Evolutionary conservation across 2,888 invertebrate genomes (phyloP).

Genomic region (Atrina japonica): DNA sequence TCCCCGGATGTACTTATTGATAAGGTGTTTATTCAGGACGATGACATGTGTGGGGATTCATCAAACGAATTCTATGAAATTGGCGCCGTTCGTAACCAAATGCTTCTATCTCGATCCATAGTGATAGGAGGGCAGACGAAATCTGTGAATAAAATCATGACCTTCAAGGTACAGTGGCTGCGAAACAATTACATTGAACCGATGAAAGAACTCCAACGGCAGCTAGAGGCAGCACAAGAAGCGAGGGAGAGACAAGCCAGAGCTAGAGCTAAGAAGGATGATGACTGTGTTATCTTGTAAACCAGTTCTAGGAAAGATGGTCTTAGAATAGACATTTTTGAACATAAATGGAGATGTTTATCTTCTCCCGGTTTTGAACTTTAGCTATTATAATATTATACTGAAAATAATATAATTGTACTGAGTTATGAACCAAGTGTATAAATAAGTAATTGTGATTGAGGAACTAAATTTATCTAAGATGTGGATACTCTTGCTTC

Average conservation of each 20-base stretch:
- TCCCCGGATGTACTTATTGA: constrained; percentile 28
- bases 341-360: no score
- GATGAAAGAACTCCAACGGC: constrained; percentile 24
- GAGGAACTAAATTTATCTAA: no score
- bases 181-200: constrained; percentile 40
- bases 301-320: no score
- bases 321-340: no score
- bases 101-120: constrained; percentile 35
- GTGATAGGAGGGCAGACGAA: constrained; percentile 39
- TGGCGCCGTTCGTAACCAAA: constrained; percentile 25
- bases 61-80: constrained; percentile 44
- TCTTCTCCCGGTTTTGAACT: no score
- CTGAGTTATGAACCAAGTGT: no score
- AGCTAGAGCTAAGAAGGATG: neutral
- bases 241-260: neutral
- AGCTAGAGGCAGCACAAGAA: constrained; percentile 13
- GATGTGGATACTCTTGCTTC: no score
- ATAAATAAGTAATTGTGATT: no score
- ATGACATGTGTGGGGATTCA: constrained; percentile 40
- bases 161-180: constrained; percentile 44
- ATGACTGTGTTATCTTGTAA: constrained; percentile 20
- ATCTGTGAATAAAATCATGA: constrained; percentile 43
- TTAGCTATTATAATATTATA: no score
- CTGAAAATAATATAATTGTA: no score
- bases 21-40: constrained; percentile 43